Conservation (phyloP, 2,113 vertebrate species). For the Zeus faber region DNA sequence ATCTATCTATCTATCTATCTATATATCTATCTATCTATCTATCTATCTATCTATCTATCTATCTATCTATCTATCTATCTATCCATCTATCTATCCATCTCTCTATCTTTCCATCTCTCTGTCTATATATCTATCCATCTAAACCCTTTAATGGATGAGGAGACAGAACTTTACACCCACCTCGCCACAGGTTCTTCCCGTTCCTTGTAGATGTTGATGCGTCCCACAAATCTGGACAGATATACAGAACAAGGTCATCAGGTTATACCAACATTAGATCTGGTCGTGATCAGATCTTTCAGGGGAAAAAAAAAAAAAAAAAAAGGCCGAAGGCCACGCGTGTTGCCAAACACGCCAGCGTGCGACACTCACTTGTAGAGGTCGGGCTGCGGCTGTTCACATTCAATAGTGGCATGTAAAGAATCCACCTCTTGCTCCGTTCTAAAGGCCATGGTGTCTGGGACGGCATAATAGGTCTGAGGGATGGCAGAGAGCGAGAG, state of each 20-base stretch:
- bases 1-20: too few species aligned
- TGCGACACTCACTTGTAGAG: constrained; percentile 91
- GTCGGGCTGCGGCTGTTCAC: constrained; percentile 98
- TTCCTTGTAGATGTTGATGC: constrained; percentile 93
- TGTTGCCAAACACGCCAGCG: neutral
- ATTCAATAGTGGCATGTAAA: constrained; percentile 94
- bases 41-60: too few species aligned
- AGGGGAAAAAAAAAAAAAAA: constrained; percentile 4
- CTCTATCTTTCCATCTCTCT: too few species aligned
- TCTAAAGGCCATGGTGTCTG: constrained; percentile 92
- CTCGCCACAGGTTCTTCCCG: constrained; percentile 87
- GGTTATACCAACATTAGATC: too few species aligned
- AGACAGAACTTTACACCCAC: constrained; percentile 59
- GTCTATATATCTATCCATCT: too few species aligned
- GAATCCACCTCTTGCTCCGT: constrained; percentile 87
- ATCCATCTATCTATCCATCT: too few species aligned
- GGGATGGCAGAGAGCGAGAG: constrained; percentile 28
- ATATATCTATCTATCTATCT: too few species aligned
- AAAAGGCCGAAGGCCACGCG: constrained; percentile 5
- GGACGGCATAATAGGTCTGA: constrained; percentile 94
- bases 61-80: too few species aligned
- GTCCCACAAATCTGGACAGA: constrained; percentile 88
- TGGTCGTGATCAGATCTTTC: too few species aligned
- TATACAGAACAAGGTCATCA: constrained; percentile 30
- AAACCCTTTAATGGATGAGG: too few species aligned